Base-by-base conservation (phyloP, 2,797 vertebrate species). In the Sebastolobus altivelis region DNA sequence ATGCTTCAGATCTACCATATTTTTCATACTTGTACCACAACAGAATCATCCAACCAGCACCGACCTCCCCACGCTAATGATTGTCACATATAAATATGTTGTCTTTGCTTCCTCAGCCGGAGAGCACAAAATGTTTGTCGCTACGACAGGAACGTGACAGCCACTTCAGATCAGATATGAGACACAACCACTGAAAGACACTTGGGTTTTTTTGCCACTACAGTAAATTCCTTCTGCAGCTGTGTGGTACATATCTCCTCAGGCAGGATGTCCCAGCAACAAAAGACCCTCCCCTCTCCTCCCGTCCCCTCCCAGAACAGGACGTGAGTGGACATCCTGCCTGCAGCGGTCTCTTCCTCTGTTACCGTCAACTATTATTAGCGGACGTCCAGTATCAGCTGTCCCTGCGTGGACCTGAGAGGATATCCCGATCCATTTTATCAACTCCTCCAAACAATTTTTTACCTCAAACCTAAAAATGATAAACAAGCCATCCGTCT, bases 281-380 rank as follows among this genome's bases (percentile, higher is more conserved):
- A 88, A 91, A 87, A 85, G 84, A 85, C 80, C 89, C 91, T 87
- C 88, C 91, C 88, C 83, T 77, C 83, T 79, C 40, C 76, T 35
- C 79, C 72, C 4, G 43, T 81, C 75, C 85, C 88, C 89, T 89
- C 87, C 86, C 86, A 77, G 85, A 92, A 89, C 92, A 93, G 93
- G 94, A 94, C 83, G 70, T 81, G 83, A 92, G 89, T 92, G 88
- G 81, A 94, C 90, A 90, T 95, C 94, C 94, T 94, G 94, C 86
- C 86, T 85, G 85, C 89, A 76, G 87, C 18, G 72, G 68, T 79
- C 87, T 80, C 82, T 94, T 95, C 94, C 94, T 95, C 88, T 92
- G 80, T 90, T 83, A 87, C 54, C 43, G 5, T 54, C 67, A 27
- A 40, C 88, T 94, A 93, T 94, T 92, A 88, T 92, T 93, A 94